Evolutionary conservation across 2,113 vertebrate genomes (phyloP), one percentile per base, ranked within the genome.

Genomic region (Chaetops frenatus): DNA sequence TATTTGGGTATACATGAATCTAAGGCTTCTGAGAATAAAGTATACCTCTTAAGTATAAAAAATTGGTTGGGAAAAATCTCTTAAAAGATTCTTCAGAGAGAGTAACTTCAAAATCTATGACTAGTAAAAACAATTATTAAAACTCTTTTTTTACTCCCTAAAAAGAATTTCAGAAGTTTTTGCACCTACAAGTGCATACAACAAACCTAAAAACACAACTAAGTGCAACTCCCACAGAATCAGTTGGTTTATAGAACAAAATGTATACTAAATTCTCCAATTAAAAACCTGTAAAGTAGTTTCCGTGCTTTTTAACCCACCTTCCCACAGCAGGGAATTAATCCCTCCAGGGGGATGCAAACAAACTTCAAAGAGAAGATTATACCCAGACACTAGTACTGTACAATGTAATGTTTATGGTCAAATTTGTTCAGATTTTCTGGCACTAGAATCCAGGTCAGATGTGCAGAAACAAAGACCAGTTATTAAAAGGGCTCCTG

Each of bases 351-450:
- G 96, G 97, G 95, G 96, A 97, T 95, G 94, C 96, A 97, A 98
- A 97, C 97, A 94, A 96, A 98, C 97, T 98, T 98, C 97, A 98
- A 98, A 98, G 97, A 95, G 93, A 97, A 98, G 97, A 98, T 98
- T 97, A 97, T 95, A 95, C 97, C 97, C 96, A 98, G 97, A 97
- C 96, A 97, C 97, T 97, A 91, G 95, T 90, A 98, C 96, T 97
- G 96, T 97, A 96, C 88, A 96, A 94, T 48, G 45, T 95, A 97
- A 97, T 94, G 82, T 97, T 97, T 97, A 97, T 94, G 97, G 93
- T 97, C 96, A 97, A 94, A 94, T 97, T 97, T 96, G 93, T 95
- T 96, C 95, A 69, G 88, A 95, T 97, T 93, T 96, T 97, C 88
- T 97, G 96, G 95, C 96, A 97, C 77, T 97, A 86, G 96, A 94